These are phyloP conservation scores for Acestrorhynchus altus DNA, from an alignment of 2,797 vertebrate genomes.

Conservation along the genomic window DNA sequence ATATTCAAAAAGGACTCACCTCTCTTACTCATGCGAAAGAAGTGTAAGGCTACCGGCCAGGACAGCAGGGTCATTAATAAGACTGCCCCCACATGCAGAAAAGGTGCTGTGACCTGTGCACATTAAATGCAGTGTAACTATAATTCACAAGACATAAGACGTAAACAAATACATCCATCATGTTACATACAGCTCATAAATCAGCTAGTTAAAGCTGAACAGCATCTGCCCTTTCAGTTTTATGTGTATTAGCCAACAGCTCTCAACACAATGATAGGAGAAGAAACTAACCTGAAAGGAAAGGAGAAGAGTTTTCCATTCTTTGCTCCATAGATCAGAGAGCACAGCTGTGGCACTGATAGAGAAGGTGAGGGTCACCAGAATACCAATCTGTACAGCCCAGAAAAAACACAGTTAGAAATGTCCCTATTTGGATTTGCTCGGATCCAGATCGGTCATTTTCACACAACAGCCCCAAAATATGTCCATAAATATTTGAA, in stretches of 20 bases:
- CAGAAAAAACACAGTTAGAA: neutral
- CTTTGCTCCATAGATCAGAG: slow-evolving; percentile 81
- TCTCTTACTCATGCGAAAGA: slow-evolving; percentile 84
- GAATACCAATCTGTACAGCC: slow-evolving; percentile 77
- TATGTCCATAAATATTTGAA: too few relatives aligned
- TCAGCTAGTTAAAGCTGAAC: too few relatives aligned
- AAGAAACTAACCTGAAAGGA: slow-evolving; percentile 84
- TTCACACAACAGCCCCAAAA: too few relatives aligned
- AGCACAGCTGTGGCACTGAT: slow-evolving; percentile 74
- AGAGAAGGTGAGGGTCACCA: slow-evolving; percentile 76
- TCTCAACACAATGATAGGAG: too few relatives aligned
- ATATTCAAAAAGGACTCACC: slow-evolving; percentile 71
- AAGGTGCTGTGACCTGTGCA: slow-evolving; percentile 87
- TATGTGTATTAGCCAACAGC: too few relatives aligned
- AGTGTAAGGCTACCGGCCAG: slow-evolving; percentile 87
- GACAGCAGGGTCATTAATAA: slow-evolving; percentile 83
- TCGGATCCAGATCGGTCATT: too few relatives aligned
- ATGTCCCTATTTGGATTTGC: too few relatives aligned
- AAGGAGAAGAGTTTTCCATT: slow-evolving; percentile 85
- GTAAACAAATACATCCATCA: too few relatives aligned
- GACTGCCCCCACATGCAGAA: slow-evolving; percentile 85
- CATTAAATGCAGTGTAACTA: neutral
- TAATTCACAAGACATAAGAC: too few relatives aligned
- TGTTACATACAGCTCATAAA: too few relatives aligned
- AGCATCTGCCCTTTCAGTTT: too few relatives aligned